Base-by-base conservation (phyloP, 2,888 invertebrate species). In the Dichetophora obliterata region DNA sequence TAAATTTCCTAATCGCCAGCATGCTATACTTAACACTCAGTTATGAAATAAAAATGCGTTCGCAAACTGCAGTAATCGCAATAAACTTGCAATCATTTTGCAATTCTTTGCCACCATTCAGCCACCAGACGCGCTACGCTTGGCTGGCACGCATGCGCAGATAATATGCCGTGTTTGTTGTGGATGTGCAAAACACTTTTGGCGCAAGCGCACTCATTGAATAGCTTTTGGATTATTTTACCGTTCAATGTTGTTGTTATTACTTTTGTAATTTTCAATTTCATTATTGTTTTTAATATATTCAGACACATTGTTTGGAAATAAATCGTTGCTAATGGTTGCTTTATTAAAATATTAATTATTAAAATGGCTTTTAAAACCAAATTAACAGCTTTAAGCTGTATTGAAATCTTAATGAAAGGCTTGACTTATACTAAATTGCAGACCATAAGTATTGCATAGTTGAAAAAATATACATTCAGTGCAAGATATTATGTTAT, bases 11-110 rank as follows among this genome's bases (percentile, higher is more conserved):
- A 22, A 24, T 9, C 57, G 3, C 24, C 24, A 19, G 19, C 22
- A 22, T 54, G 54, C 54, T 5, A 22, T 54, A 16, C 31, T 65
- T 19, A 14, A 50, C 68, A 50, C 50, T 31, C 3, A 31, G 14
- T 65, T 65, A 34, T 65, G 31, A 34, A n/a, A 65, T 34, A n/a
- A n/a, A 68, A 68, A 27, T 68, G 68, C 68, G 50, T 68, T 48
- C 27, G 68, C 22, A 68, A 68, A 48, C 50, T 68, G 50, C 68
- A 5, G 68, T 34, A 68, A 68, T 68, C 24, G 48, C 14, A 50
- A 68, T 11, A 8, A 68, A 48, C 24, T 66, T 50, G 24, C 50
- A 63, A 68, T 68, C 16, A 68, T 68, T 68, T 22, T 59, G 59
- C 59, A 59, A 59, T 59, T 59, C 11, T 59, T 59, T 59, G 27